Percentiles rank a stretch among this genome's conserved stretches.
Evolutionary conservation across 2,113 vertebrate genomes (phyloP).

Genomic region (Epinephelus cyanopodus): DNA sequence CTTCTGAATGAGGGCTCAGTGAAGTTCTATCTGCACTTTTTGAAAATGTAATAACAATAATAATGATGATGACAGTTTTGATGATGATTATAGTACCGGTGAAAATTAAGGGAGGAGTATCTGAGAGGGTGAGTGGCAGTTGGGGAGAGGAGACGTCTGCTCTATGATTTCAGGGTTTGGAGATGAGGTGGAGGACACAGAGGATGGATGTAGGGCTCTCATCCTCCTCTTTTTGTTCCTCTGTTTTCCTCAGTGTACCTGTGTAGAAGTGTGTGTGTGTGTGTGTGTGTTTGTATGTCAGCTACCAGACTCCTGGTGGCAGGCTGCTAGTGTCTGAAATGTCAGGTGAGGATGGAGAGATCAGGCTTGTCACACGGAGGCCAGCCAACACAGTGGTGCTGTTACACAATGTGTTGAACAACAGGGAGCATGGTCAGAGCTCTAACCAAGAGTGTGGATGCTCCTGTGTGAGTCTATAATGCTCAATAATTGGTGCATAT

Average conservation of each 20-base stretch:
- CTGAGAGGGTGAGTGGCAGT: conserved; percentile 69
- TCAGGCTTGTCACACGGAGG: conserved; percentile 47
- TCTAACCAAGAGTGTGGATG: neutral
- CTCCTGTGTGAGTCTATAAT: neutral
- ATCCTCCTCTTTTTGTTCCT: conserved; percentile 63
- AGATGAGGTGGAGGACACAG: conserved; percentile 73
- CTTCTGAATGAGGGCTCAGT: conserved; percentile 66
- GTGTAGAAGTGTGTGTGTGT: neutral
- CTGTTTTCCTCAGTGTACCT: conserved; percentile 8
- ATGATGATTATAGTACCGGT: conserved; percentile 69
- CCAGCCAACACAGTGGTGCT: conserved; percentile 14
- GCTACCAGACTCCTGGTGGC: conserved; percentile 54
- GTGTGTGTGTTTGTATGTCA: conserved; percentile 19
- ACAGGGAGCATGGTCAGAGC: conserved; percentile 4
- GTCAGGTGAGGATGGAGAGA: conserved; percentile 54
- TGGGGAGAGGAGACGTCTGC: conserved; percentile 66
- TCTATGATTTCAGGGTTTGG: conserved; percentile 66
- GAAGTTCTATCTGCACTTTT: conserved; percentile 84
- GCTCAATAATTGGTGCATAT: neutral
- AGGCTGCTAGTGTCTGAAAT: conserved; percentile 57
- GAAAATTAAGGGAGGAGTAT: conserved; percentile 75
- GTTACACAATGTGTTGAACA: conserved; percentile 41
- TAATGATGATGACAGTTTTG: conserved; percentile 63
- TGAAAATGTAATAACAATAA: conserved; percentile 81
- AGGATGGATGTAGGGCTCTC: conserved; percentile 79